These are phyloP conservation scores for Nomada ruficornis DNA, from an alignment of 2,888 invertebrate genomes.

Conservation along the genomic window DNA sequence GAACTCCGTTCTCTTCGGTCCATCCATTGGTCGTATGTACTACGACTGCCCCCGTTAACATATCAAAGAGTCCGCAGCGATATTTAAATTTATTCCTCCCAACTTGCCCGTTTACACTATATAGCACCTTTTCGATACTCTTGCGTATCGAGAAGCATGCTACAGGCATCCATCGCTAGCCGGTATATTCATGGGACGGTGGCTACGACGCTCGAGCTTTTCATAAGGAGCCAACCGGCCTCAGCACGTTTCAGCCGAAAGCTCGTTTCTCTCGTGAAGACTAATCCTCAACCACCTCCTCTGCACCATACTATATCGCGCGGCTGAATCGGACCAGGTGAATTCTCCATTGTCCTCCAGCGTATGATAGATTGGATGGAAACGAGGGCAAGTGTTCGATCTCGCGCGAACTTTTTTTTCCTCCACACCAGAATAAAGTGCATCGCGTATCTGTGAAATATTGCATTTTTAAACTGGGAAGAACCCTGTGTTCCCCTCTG, in stretches of 20 bases:
- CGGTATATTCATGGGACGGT: conserved; percentile 59
- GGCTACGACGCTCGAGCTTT: conserved; percentile 54
- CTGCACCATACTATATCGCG: background rate
- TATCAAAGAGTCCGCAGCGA: conserved; percentile 80
- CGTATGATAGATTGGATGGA: conserved; percentile 59
- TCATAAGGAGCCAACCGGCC: conserved; percentile 58
- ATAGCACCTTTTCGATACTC: conserved; percentile 42
- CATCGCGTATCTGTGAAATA: conserved; percentile 25
- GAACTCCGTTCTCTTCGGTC: conserved; percentile 67
- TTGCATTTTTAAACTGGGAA: conserved; percentile 18
- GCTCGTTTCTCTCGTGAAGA: conserved; percentile 60
- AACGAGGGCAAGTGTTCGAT: conserved; percentile 54
- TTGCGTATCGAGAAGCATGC: conserved; percentile 65
- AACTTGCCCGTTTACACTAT: conserved; percentile 11
- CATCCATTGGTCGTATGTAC: conserved; percentile 39
- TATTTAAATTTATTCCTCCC: conserved; percentile 82
- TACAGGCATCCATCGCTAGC: conserved; percentile 18
- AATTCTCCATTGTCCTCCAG: conserved; percentile 61
- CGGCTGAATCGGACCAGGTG: conserved; percentile 53
- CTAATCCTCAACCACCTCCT: conserved; percentile 17
- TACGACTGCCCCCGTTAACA: conserved; percentile 79
- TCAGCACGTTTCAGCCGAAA: conserved; percentile 53
- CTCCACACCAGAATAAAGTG: conserved; percentile 20
- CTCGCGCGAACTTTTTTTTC: conserved; percentile 9
- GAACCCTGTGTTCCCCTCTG: background rate